These are phyloP conservation scores for Hippocampus zosterae DNA, from an alignment of 2,113 vertebrate species.

Conservation along the genomic window DNA sequence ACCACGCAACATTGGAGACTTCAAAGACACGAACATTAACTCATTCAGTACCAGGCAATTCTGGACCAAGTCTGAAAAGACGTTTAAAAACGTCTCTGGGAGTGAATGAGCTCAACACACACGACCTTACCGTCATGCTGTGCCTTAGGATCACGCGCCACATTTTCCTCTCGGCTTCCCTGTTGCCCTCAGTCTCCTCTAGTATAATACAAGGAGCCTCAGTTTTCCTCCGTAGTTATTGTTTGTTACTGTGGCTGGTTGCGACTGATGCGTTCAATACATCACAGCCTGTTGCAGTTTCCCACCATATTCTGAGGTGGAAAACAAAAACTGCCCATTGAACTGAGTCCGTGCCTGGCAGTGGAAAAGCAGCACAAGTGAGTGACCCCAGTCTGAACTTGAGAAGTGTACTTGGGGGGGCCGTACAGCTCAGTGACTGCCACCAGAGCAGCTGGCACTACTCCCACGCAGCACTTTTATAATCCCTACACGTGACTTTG, in stretches of 20 bases:
- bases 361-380: slow-evolving; percentile 2
- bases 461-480: slow-evolving; percentile 39
- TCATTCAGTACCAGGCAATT: too few relatives aligned
- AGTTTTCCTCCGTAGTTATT: neutral
- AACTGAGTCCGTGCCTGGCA: neutral
- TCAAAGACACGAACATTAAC: too few relatives aligned
- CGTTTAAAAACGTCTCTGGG: too few relatives aligned
- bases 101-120: too few relatives aligned
- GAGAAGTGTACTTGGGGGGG: slow-evolving; percentile 24
- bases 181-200: too few relatives aligned
- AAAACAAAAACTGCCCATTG: neutral
- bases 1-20: too few relatives aligned
- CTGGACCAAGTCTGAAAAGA: too few relatives aligned
- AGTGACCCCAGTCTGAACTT: slow-evolving; percentile 47
- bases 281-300: neutral
- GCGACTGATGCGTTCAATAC: neutral
- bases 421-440: slow-evolving; percentile 37
- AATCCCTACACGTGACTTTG: slow-evolving; percentile 40
- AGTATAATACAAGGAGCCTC: too few relatives aligned
- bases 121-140: too few relatives aligned
- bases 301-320: neutral
- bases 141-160: too few relatives aligned
- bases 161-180: too few relatives aligned
- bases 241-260: neutral
- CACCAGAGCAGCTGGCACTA: slow-evolving; percentile 51